Evolutionary conservation across 2,113 vertebrate genomes (phyloP), one percentile per base, ranked within the genome.

Genomic region (Oryctolagus cuniculus): DNA sequence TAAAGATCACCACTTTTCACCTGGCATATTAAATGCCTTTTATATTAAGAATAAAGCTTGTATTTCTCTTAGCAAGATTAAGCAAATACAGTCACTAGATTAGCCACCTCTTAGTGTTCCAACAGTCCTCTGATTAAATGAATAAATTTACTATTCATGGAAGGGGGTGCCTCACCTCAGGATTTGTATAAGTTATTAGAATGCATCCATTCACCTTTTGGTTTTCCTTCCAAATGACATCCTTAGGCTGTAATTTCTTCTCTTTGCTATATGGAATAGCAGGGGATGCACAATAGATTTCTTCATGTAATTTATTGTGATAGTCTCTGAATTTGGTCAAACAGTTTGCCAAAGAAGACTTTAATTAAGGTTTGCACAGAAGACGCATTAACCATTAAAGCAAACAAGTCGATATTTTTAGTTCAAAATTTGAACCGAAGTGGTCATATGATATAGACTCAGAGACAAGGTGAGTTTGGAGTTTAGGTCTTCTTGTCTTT

Each of bases 1-100:
- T 96, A 87, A 97, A 96, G 87, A 95, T 93, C 84, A 91, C 38
- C 79, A 89, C 44, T 93, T 91, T 77, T 96, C 83, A 91, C 61
- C 36, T 87, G 53, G 66, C 55, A 61, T 83, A 79, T 95, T 94
- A 90, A 95, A 94, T 95, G 74, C 72, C 75, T 96, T 94, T 95
- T 94, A 72, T 77, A 87, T 87, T 88, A 67, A 31, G 44, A 27
- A 24, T 55, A 96, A 94, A 95, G 70, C 27, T 51, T 79, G 51
- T 84, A 74, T 95, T 96, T 58, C 90, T 82, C 61, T 82, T 74
- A 85, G 80, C 51, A 77, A 89, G 55, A 72, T 89, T 87, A 95
- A 94, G 91, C 51, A 93, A 93, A 84, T 70, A 86, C 38, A 84
- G 63, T 79, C 67, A 66, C 63, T 92, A 81, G 22, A 77, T 93